These are phyloP conservation scores for Cricetomys ansorgei DNA, from an alignment of 2,113 vertebrate species.

Conservation along the genomic window DNA sequence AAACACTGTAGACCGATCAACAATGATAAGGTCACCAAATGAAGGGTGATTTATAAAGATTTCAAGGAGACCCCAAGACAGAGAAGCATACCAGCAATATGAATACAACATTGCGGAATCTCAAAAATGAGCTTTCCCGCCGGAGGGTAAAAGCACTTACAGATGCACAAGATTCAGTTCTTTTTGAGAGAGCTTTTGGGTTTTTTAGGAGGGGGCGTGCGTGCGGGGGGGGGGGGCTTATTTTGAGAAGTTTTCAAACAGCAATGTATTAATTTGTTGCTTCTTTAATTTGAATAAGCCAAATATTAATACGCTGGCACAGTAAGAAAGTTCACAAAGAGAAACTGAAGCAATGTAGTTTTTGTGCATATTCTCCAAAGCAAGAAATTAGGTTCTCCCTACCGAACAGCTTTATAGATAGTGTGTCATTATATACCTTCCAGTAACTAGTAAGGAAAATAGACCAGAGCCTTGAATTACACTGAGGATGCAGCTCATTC, in stretches of 20 bases:
- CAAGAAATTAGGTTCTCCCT: not conserved
- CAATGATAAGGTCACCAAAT: not conserved
- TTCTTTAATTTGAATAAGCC: not conserved
- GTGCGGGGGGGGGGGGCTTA: not conserved
- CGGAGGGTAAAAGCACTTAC: not conserved
- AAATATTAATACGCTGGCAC: not conserved
- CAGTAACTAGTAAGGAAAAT: not conserved
- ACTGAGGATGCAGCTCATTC: not conserved
- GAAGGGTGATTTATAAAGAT: not conserved
- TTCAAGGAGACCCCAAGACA: not conserved
- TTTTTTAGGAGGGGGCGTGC: not conserved
- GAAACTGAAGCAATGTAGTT: not conserved
- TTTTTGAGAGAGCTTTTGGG: not conserved
- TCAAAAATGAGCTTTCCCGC: not conserved
- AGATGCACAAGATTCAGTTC: not conserved
- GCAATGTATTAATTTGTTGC: not conserved
- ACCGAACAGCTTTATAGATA: not conserved
- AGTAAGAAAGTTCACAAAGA: slow-evolving; percentile 32
- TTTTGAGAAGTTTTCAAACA: not conserved
- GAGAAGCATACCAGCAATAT: not conserved
- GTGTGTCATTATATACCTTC: not conserved
- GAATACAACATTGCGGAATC: not conserved
- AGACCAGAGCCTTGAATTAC: not conserved
- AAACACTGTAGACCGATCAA: not conserved
- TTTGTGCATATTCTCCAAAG: not conserved